These are phyloP conservation scores for Ariopsis seemanni DNA, from an alignment of 2,113 vertebrate genomes.

Conservation along the genomic window DNA sequence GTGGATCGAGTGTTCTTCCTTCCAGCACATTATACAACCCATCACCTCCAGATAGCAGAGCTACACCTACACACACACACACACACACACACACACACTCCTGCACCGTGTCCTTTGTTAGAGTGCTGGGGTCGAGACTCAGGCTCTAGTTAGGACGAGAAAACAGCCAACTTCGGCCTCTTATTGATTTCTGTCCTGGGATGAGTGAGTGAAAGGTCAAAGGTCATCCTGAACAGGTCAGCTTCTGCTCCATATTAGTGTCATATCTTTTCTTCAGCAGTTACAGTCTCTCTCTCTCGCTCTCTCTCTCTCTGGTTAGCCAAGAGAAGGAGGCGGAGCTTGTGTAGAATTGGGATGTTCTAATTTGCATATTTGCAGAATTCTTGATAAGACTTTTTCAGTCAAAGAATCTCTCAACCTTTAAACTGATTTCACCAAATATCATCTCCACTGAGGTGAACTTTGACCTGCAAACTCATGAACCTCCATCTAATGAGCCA, in stretches of 20 bases:
- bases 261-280: constrained; percentile 44
- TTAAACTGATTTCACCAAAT: neutral
- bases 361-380: neutral
- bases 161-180: constrained; percentile 79
- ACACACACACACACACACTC: constrained; percentile 53
- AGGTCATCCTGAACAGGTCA: constrained; percentile 65
- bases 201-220: constrained; percentile 70
- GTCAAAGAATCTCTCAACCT: neutral
- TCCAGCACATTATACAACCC: constrained; percentile 66
- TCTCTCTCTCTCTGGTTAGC: neutral
- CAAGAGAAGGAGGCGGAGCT: neutral
- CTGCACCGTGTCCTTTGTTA: constrained; percentile 64
- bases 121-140: constrained; percentile 73
- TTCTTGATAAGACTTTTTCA: neutral
- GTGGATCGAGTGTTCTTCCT: constrained; percentile 64
- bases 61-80: constrained; percentile 49
- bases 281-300: neutral
- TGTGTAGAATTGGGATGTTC: neutral
- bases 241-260: constrained; percentile 72
- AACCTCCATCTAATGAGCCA: neutral
- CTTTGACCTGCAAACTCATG: neutral
- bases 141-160: constrained; percentile 79
- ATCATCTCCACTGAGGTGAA: neutral
- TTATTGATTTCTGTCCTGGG: constrained; percentile 79
- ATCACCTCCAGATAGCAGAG: constrained; percentile 76